Evolutionary conservation across 2,113 vertebrate species (phyloP).

Genomic region (Sapayoa aenigma): DNA sequence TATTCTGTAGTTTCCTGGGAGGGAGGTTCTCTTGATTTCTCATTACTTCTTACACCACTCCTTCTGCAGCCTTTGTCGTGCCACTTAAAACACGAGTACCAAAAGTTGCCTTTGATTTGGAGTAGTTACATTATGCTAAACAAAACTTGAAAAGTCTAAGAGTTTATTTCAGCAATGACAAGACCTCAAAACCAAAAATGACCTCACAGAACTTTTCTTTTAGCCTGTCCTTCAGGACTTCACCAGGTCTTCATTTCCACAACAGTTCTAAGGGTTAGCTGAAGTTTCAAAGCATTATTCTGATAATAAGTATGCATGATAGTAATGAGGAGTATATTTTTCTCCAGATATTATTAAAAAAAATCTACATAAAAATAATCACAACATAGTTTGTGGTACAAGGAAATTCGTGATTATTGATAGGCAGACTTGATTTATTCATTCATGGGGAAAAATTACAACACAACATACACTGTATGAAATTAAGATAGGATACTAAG

Average conservation of each 20-base stretch:
- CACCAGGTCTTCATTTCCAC: background rate
- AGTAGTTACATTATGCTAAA: background rate
- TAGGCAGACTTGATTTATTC: background rate
- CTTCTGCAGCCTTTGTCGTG: background rate
- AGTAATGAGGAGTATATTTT: background rate
- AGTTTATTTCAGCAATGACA: background rate
- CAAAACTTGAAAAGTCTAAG: background rate
- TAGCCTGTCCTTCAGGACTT: background rate
- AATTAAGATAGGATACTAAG: slow-evolving; percentile 9
- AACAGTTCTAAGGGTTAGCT: background rate
- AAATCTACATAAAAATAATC: background rate
- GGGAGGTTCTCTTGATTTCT: background rate
- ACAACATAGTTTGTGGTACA: background rate
- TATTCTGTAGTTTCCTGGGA: fast-evolving
- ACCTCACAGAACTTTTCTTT: background rate
- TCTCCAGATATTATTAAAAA: background rate
- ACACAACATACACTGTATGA: background rate
- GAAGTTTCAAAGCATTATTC: background rate
- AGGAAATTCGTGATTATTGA: background rate
- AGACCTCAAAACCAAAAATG: background rate
- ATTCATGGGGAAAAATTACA: slow-evolving; percentile 15
- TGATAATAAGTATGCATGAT: background rate
- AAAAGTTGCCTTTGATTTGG: background rate
- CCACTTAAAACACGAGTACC: background rate
- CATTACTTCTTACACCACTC: background rate